Evolutionary conservation across 2,888 invertebrate genomes (phyloP).

Genomic region (Syrphus vitripennis): DNA sequence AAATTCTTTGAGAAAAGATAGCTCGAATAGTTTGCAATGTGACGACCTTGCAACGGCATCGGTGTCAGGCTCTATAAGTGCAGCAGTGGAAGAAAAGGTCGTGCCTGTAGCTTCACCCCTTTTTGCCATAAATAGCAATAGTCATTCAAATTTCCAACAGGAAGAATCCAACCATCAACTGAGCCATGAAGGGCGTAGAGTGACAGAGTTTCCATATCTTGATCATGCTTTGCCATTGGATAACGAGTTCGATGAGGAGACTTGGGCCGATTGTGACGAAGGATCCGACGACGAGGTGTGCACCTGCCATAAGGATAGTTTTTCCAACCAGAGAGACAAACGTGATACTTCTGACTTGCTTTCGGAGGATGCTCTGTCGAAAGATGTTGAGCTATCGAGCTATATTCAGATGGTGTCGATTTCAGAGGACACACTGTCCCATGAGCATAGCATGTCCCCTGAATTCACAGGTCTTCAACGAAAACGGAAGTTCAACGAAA

Average conservation of each 20-base stretch:
- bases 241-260: conserved; percentile 76
- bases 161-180: conserved; percentile 36
- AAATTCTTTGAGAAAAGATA: conserved; percentile 43
- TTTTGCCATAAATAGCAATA: conserved; percentile 38
- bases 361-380: conserved; percentile 56
- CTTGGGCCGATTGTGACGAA: conserved; percentile 81
- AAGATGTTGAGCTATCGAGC: conserved; percentile 77
- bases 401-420: conserved; percentile 77
- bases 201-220: conserved; percentile 63
- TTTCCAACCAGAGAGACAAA: conserved; percentile 76
- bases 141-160: conserved; percentile 33
- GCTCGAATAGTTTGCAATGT: conserved; percentile 10
- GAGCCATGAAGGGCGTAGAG: conserved; percentile 69
- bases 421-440: conserved; percentile 74
- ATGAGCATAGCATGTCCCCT: conserved; percentile 67
- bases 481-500: conserved; percentile 80
- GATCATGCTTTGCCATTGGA: conserved; percentile 70
- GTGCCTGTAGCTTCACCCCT: conserved; percentile 27
- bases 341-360: conserved; percentile 75
- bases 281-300: conserved; percentile 81
- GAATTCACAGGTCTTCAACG: conserved; percentile 74
- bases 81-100: neutral
- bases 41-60: conserved; percentile 12
- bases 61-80: neutral
- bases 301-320: conserved; percentile 79